These are phyloP conservation scores for Nomada fucata DNA, from an alignment of 2,888 invertebrate species.

Conservation along the genomic window DNA sequence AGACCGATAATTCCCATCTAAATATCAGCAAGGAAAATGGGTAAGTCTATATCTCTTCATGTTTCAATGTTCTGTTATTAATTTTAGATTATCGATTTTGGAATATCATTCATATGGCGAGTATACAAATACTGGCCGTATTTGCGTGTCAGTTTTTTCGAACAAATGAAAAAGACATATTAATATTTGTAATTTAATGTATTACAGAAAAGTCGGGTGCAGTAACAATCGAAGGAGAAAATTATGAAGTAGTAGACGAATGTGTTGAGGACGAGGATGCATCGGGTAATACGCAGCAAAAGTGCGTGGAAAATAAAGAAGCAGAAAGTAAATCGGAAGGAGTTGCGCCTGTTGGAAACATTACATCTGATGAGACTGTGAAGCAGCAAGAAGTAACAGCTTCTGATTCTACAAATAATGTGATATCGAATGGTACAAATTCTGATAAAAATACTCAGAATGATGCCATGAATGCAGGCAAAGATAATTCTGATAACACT, in stretches of 20 bases:
- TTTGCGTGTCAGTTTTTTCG: background rate
- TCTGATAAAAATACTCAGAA: background rate
- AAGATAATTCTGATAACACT: background rate
- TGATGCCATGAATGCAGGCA: background rate
- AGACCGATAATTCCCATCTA: conserved; percentile 18
- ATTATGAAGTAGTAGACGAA: conserved; percentile 79
- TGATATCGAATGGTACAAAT: background rate
- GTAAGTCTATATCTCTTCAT: conserved; percentile 32
- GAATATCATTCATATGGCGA: background rate
- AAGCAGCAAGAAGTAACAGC: background rate
- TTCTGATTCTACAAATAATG: background rate
- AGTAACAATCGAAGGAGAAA: conserved; percentile 76
- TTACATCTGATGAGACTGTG: background rate
- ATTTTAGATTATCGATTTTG: background rate
- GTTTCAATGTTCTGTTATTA: background rate
- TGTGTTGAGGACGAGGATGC: conserved; percentile 72
- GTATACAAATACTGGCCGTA: background rate
- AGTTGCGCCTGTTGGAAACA: background rate
- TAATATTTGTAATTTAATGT: background rate
- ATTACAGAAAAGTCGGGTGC: conserved; percentile 70
- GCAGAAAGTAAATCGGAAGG: background rate
- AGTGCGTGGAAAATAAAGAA: background rate
- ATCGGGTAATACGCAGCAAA: background rate
- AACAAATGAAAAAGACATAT: background rate
- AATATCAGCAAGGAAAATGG: conserved; percentile 42